Conservation (phyloP, 2,888 invertebrate genomes). For the Tetragonisca angustula region DNA sequence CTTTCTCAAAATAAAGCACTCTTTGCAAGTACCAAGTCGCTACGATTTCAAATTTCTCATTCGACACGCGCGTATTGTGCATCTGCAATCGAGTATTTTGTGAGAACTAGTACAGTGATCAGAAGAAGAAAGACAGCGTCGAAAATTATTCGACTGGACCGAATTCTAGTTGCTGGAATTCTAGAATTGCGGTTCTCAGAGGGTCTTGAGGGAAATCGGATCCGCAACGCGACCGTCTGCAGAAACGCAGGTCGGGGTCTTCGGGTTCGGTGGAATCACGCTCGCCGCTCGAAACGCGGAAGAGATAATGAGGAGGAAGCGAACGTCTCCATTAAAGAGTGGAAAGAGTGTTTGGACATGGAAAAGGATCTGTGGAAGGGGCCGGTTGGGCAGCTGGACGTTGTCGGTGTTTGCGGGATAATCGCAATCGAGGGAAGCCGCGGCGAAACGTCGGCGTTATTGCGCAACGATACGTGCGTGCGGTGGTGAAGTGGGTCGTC, state of each 20-base stretch:
- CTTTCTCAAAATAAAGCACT: too few species aligned
- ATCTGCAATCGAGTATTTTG: too few species aligned
- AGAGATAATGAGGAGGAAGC: slow-evolving; percentile 52
- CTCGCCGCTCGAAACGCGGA: slow-evolving; percentile 51
- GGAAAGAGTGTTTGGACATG: slow-evolving; percentile 23
- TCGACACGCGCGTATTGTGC: too few species aligned
- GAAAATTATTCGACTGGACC: too few species aligned
- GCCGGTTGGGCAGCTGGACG: too few species aligned
- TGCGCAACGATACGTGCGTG: slow-evolving; percentile 78
- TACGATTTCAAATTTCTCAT: too few species aligned
- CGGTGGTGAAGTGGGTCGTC: slow-evolving; percentile 56
- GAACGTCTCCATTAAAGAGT: slow-evolving; percentile 62
- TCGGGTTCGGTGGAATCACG: slow-evolving; percentile 10
- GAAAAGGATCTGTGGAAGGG: slow-evolving; percentile 19
- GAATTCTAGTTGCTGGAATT: too few species aligned
- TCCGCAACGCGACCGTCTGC: not conserved
- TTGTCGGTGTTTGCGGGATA: slow-evolving; percentile 39
- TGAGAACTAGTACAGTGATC: too few species aligned
- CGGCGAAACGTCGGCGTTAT: slow-evolving; percentile 58
- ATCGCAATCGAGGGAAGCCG: slow-evolving; percentile 52
- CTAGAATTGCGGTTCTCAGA: too few species aligned
- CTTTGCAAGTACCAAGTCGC: too few species aligned
- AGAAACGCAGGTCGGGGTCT: not conserved
- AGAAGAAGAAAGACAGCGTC: too few species aligned
- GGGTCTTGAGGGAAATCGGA: not conserved